These are phyloP conservation scores for Loxodonta africana DNA, from an alignment of 2,113 vertebrate genomes.

Conservation along the genomic window DNA sequence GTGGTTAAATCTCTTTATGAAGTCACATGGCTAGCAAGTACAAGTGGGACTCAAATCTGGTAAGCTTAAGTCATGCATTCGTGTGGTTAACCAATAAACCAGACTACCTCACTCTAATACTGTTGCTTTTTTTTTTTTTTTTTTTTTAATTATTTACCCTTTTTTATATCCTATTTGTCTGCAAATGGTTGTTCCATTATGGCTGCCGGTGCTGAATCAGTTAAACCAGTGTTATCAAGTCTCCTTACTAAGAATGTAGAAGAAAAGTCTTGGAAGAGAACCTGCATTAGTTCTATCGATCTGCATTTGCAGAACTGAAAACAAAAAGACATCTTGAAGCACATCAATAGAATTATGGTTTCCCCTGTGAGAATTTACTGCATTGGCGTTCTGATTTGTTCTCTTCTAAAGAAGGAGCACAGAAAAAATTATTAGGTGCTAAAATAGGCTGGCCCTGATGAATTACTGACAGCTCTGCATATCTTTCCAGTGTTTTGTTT, in stretches of 20 bases:
- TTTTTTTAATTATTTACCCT: background rate
- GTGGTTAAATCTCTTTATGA: background rate
- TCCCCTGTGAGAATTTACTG: conserved; percentile 84
- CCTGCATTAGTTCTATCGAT: conserved; percentile 82
- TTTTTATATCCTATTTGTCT: background rate
- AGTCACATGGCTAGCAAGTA: background rate
- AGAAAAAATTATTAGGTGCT: conserved; percentile 81
- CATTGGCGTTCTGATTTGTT: conserved; percentile 82
- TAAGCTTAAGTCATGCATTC: background rate
- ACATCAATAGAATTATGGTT: conserved; percentile 85
- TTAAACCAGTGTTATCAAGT: conserved; percentile 74
- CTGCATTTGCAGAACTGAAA: conserved; percentile 85
- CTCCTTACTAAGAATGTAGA: conserved; percentile 72
- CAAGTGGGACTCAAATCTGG: background rate
- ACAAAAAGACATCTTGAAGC: conserved; percentile 85
- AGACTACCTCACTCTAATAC: background rate
- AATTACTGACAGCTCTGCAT: conserved; percentile 79
- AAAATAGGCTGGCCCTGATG: conserved; percentile 77
- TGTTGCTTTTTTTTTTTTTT: background rate
- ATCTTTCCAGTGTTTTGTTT: conserved; percentile 80
- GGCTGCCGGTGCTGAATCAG: conserved; percentile 75
- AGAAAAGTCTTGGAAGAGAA: conserved; percentile 82
- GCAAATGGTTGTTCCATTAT: conserved; percentile 14
- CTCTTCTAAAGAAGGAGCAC: conserved; percentile 79
- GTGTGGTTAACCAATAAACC: background rate